Evolutionary conservation across 2,797 vertebrate genomes (phyloP).

Genomic region (Aselliscus stoliczkanus): DNA sequence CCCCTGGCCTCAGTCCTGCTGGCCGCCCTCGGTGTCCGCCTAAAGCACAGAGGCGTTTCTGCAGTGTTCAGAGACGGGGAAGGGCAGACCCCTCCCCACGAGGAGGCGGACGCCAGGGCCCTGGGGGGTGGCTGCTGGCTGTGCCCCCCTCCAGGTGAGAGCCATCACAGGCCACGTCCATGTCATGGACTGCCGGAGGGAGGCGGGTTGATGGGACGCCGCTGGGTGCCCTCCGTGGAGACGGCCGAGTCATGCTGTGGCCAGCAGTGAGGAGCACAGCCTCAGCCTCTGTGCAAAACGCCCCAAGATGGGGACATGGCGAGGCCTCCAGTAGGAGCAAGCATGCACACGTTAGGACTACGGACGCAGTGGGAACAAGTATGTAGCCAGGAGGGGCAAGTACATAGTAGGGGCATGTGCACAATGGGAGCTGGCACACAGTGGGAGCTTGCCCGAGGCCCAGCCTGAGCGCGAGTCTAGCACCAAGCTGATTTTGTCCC

Average conservation of each 20-base stretch:
- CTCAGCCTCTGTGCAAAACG: not conserved
- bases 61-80: not conserved
- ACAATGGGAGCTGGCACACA: not conserved
- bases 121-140: too few species aligned
- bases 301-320: fast-evolving
- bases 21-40: not conserved
- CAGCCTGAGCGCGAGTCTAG: too few species aligned
- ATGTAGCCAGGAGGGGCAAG: too few species aligned
- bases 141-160: not conserved
- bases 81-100: too few species aligned
- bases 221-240: fast-evolving
- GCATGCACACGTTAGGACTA: not conserved
- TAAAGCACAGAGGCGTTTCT: not conserved
- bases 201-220: not conserved
- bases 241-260: fast-evolving
- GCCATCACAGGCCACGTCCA: not conserved
- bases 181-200: too few species aligned
- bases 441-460: not conserved
- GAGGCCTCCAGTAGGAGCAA: not conserved
- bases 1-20: not conserved
- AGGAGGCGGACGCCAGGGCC: not conserved
- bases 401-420: not conserved
- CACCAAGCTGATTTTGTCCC: too few species aligned
- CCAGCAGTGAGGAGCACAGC: not conserved
- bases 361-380: not conserved